Evolutionary conservation across 2,888 invertebrate species (phyloP).

Genomic region (Eueremaeus valkanovi): DNA sequence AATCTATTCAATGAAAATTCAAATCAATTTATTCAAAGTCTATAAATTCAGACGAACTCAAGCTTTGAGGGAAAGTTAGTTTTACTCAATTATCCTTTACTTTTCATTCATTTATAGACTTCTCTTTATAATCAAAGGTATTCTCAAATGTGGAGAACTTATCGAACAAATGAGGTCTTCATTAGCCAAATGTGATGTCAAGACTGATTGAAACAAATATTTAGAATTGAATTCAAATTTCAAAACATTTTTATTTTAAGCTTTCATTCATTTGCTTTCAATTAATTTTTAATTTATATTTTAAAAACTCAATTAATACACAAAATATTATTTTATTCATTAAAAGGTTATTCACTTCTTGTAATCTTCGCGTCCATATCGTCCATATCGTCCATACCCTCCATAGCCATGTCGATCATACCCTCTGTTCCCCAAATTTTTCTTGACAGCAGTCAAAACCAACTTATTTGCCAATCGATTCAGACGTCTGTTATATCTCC

Average conservation of each 20-base stretch:
- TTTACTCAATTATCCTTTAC: background rate
- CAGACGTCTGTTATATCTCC: background rate
- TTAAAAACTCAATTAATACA: too few relatives aligned
- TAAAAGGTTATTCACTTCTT: too few relatives aligned
- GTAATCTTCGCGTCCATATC: too few relatives aligned
- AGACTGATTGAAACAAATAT: too few relatives aligned
- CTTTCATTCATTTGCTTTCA: too few relatives aligned
- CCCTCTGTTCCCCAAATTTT: background rate
- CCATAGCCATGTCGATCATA: background rate
- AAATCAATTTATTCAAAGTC: background rate
- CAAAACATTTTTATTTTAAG: too few relatives aligned
- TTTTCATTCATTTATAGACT: background rate
- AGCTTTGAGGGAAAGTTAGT: background rate
- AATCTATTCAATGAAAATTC: background rate
- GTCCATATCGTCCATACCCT: background rate
- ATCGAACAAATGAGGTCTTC: background rate
- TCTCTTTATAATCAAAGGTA: background rate
- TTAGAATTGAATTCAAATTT: too few relatives aligned
- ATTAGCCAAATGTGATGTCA: background rate
- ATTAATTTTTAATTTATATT: too few relatives aligned
- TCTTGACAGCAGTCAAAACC: too few relatives aligned
- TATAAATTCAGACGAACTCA: background rate
- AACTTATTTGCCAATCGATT: too few relatives aligned
- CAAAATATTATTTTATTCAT: too few relatives aligned
- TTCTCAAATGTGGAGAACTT: background rate